Evolutionary conservation across 2,797 vertebrate genomes (phyloP), one percentile per base, ranked within the genome.

Genomic region (Thunnus albacares): DNA sequence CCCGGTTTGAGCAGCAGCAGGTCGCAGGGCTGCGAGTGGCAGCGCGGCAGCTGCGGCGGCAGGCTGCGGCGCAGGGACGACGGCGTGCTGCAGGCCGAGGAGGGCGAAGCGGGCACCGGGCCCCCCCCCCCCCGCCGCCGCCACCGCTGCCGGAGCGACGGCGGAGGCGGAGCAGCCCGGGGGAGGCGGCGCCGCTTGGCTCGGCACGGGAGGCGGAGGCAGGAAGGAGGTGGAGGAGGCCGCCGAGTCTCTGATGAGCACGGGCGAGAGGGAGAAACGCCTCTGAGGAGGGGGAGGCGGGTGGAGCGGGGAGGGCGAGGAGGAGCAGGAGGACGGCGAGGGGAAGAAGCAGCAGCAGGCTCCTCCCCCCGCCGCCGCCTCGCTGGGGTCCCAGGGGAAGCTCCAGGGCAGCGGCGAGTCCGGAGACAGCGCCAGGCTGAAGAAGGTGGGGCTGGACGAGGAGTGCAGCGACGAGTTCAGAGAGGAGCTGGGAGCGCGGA

Each of bases 21-120:
- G 87, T 98, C 97, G 59, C 97, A 98, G 74, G 97, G 97, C 90
- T 98, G 97, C 11, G 97, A 98, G 89, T 97, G 97, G 93, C 97
- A 97, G 85, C 97, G 96, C 0, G 97, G 97, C 80, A 97, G 95
- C 88, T 96, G 95, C 13, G 96, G 96, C 5, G 96, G 94, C 73
- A 97, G 95, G 89, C 95, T 94, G 63, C 96, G 95, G 6, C 96
- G 95, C 53, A 95, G 92, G 6, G 96, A 97, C 5, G 95, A 97
- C 0, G 96, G 95, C 24, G 96, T 97, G 90, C 96, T 97, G 94
- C 95, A 96, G 67, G 96, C 94, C 0, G 97, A 98, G 18, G 97
- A 96, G 38, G 97, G 95, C 5, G 96, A 97, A 67, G 96, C 87
- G 77, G 96, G 94, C 86, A 96, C 90, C 77, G 94, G 84, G 4